phyloP scores from a whole-genome alignment of 2,888 invertebrate genomes.

The Glyphotaelius pellucidus region DNA sequence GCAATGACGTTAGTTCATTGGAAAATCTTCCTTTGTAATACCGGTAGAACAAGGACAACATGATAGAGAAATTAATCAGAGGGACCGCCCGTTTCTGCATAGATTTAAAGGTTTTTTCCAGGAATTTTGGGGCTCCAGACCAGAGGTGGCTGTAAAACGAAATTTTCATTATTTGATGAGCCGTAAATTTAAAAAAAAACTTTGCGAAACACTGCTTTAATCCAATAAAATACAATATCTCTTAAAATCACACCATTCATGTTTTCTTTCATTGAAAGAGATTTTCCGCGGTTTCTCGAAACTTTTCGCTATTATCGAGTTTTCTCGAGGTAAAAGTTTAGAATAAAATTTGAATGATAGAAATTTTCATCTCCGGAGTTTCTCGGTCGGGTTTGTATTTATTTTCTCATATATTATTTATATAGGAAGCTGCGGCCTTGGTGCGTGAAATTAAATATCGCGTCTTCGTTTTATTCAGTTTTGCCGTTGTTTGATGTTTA shows the following conservation, averaged over 20 bases:
- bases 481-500: constrained; percentile 19
- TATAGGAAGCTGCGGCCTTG: constrained; percentile 6
- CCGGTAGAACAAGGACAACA: no score
- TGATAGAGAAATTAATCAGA: no score
- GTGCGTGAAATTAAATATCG: constrained; percentile 34
- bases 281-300: background rate
- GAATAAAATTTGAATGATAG: constrained; percentile 43
- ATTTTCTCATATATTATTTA: constrained; percentile 7
- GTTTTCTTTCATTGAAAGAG: constrained; percentile 2
- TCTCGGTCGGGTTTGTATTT: background rate
- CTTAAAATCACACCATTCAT: constrained; percentile 2
- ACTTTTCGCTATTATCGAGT: background rate
- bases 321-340: constrained; percentile 7
- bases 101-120: no score
- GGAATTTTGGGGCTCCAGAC: no score
- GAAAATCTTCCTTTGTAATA: no score
- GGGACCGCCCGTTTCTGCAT: no score
- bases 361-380: constrained; percentile 6
- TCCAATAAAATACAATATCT: background rate
- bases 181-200: background rate
- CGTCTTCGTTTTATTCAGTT: constrained; percentile 1
- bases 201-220: background rate
- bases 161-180: no score
- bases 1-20: no score
- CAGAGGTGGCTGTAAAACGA: no score